Conservation (phyloP, 2,113 vertebrate species). For the Odontesthes bonariensis region DNA sequence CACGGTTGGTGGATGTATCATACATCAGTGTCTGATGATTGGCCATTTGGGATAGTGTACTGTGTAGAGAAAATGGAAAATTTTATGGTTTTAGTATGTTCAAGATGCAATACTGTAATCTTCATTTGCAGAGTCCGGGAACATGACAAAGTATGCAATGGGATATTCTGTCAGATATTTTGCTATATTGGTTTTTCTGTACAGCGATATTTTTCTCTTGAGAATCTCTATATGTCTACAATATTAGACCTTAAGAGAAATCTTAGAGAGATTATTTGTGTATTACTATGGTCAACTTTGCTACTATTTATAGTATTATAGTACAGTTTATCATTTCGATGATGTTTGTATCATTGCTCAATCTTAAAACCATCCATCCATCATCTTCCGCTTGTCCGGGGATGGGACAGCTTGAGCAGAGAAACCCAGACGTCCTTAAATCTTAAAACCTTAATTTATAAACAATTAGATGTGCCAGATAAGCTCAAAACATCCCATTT, state of each 20-base stretch:
- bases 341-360: too few relatives aligned
- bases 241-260: not conserved
- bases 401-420: too few relatives aligned
- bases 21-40: slow-evolving; percentile 3
- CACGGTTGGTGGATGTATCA: not conserved
- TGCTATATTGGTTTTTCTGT: not conserved
- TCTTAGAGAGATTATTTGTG: not conserved
- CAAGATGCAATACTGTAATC: not conserved
- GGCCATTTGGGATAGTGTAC: not conserved
- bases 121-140: not conserved
- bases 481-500: too few relatives aligned
- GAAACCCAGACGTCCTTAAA: too few relatives aligned
- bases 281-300: too few relatives aligned
- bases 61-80: not conserved
- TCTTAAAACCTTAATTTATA: too few relatives aligned
- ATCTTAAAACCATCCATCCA: too few relatives aligned
- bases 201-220: slow-evolving; percentile 9
- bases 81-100: too few relatives aligned
- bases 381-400: too few relatives aligned
- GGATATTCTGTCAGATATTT: not conserved
- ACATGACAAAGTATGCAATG: not conserved
- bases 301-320: too few relatives aligned
- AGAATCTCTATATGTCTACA: not conserved
- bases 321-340: too few relatives aligned
- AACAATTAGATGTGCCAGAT: too few relatives aligned